Evolutionary conservation across 2,113 vertebrate species (phyloP).

Genomic region (Sinocyclocheilus anshuiensis): DNA sequence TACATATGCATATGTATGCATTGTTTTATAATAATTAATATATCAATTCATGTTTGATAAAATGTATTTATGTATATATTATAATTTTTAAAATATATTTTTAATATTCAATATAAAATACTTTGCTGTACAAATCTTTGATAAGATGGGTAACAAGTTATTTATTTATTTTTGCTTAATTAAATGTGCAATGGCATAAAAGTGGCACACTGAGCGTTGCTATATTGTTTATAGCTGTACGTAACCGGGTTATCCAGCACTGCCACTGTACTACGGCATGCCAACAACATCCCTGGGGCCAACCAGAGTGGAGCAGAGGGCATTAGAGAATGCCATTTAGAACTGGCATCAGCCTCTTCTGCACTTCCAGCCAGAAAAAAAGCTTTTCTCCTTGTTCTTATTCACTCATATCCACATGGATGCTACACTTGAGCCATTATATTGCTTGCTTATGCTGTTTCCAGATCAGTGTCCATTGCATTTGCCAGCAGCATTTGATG

Average conservation of each 20-base stretch:
- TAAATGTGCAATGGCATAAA: conserved; percentile 11
- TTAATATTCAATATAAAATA: no score
- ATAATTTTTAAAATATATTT: no score
- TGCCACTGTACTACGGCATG: background rate
- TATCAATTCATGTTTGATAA: no score
- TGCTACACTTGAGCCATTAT: background rate
- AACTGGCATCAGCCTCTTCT: background rate
- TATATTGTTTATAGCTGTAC: conserved; percentile 11
- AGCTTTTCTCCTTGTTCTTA: background rate
- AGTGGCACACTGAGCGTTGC: conserved; percentile 3
- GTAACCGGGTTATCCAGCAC: conserved; percentile 16
- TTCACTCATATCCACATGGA: background rate
- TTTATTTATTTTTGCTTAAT: background rate
- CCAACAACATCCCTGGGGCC: conserved; percentile 14
- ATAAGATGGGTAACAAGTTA: no score
- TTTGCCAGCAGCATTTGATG: conserved; percentile 1
- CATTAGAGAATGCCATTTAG: conserved; percentile 9
- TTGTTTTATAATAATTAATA: no score
- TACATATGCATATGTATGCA: no score
- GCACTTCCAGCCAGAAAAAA: background rate
- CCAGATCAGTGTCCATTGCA: background rate
- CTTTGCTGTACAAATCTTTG: no score
- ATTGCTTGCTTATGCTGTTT: background rate
- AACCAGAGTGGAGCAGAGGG: conserved; percentile 19
- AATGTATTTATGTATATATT: no score